Base-by-base conservation (phyloP, 1,140 invertebrate genomes). In the Pseudomyrmex sp. region DNA sequence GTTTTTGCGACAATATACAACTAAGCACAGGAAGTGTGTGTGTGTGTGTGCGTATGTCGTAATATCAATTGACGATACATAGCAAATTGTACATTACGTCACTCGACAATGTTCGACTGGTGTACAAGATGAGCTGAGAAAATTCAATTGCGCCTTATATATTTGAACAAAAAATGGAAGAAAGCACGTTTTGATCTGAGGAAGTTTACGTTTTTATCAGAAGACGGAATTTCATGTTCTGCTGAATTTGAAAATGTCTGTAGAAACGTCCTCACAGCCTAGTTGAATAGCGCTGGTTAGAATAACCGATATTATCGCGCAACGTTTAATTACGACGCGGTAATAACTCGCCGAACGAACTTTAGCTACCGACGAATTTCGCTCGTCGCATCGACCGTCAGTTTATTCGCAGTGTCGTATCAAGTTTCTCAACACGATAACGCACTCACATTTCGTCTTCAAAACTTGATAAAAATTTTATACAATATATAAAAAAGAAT, bases 251-350 rank as follows among this genome's bases (percentile, higher is more conserved):
- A 79, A 46, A 58, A 50, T 2, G 54, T 9, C 54, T 80, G 66
- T 80, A 80, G 65, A 46, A 65, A 52, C 59, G 26, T 70, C 56
- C 44, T 70, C 76, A 35, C 35, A 59, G 56, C 46, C 44, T 59
- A 72, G n/a, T 80, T 80, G 54, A 54, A 80, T 48, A 59, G 66
- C 44, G 12, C 23, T 54, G 76, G 46, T 59, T 54, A 35, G 44
- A 80, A 80, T 72, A 80, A 23, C 54, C 54, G 76, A 80, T 80
- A 44, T 80, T 80, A 80, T 80, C 66, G 76, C 35, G 76, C 76
- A 72, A 72, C 76, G 76, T 80, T 80, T 80, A 80, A 80, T 72
- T 80, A 80, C 66, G 23, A 59, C 8, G 65, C 15, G 44, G 44
- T 54, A 58, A 80, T 80, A 80, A 80, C 66, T 80, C 52, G 13